Evolutionary conservation across 2,888 invertebrate genomes (phyloP).

Genomic region (Drosophila vallismaia): DNA sequence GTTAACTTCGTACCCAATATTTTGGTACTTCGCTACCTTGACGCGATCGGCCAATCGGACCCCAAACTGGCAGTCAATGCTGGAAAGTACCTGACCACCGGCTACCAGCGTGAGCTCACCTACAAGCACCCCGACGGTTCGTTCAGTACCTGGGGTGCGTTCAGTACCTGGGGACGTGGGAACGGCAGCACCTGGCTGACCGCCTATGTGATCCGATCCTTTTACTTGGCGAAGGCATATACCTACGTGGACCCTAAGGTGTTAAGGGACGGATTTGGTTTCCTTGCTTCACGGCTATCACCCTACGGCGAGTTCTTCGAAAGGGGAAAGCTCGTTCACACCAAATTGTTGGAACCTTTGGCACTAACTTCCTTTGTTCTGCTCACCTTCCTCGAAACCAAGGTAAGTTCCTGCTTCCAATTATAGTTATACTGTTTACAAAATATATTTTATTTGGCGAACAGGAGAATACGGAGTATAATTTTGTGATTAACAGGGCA

Average conservation of each 20-base stretch:
- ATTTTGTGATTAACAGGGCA: conserved; percentile 89
- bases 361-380: conserved; percentile 92
- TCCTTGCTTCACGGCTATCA: conserved; percentile 89
- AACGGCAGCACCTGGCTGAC: conserved; percentile 91
- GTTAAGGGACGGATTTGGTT: conserved; percentile 88
- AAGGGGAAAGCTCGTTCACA: conserved; percentile 86
- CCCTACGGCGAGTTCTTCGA: conserved; percentile 92
- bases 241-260: conserved; percentile 89
- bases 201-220: conserved; percentile 92
- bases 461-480: conserved; percentile 83
- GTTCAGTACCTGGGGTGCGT: conserved; percentile 91
- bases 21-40: conserved; percentile 87
- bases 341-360: conserved; percentile 86
- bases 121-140: conserved; percentile 91
- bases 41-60: conserved; percentile 88
- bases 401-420: conserved; percentile 80
- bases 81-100: conserved; percentile 84
- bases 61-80: conserved; percentile 87
- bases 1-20: conserved; percentile 89
- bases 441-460: conserved; percentile 45
- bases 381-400: conserved; percentile 89
- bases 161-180: conserved; percentile 89
- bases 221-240: conserved; percentile 89
- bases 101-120: conserved; percentile 91
- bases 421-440: background rate